Evolutionary conservation across 2,797 vertebrate genomes (phyloP).

Genomic region (Naso thynnoides): DNA sequence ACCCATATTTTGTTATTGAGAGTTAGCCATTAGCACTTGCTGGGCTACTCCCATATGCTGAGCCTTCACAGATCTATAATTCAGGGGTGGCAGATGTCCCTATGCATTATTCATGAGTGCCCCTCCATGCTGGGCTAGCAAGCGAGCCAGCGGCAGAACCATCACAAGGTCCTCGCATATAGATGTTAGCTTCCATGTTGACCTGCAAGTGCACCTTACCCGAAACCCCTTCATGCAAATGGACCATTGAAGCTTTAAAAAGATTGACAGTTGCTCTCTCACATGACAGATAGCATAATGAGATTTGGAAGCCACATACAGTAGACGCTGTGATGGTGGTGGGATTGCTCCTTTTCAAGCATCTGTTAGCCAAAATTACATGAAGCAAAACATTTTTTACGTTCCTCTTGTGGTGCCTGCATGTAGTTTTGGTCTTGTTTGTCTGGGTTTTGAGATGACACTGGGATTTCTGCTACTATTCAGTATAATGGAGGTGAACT

Average conservation of each 20-base stretch:
- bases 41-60: constrained; percentile 84
- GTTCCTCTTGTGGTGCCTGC: background rate
- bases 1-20: constrained; percentile 81
- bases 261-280: constrained; percentile 26
- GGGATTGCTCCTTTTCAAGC: background rate
- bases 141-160: constrained; percentile 68
- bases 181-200: constrained; percentile 68
- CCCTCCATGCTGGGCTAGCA: constrained; percentile 74
- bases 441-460: background rate
- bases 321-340: background rate
- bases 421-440: background rate
- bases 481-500: background rate
- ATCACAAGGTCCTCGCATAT: constrained; percentile 72
- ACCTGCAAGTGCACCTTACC: constrained; percentile 67
- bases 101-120: constrained; percentile 86
- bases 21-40: constrained; percentile 84
- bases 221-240: constrained; percentile 39
- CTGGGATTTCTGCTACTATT: constrained; percentile 1
- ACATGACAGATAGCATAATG: constrained; percentile 20
- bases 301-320: constrained; percentile 17
- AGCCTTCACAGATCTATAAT: constrained; percentile 87
- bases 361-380: background rate
- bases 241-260: constrained; percentile 38
- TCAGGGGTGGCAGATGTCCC: constrained; percentile 87
- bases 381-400: constrained; percentile 6